phyloP scores from a whole-genome alignment of 1,140 invertebrate species.

The Brachionus plicatilis region DNA sequence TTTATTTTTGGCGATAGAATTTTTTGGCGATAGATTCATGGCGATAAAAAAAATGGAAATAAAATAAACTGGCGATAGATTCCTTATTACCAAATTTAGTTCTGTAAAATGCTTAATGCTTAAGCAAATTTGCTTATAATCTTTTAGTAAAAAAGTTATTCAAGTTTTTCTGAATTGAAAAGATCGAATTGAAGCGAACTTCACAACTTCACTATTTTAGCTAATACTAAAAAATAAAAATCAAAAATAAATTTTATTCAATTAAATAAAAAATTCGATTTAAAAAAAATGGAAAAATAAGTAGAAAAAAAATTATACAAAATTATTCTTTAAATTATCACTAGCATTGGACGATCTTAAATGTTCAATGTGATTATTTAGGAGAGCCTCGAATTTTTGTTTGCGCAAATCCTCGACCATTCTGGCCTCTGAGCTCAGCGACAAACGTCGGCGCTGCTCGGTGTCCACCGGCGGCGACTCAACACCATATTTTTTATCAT shows the following conservation, averaged over 20 bases:
- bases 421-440: neutral
- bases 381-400: constrained; percentile 4
- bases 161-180: too few species aligned
- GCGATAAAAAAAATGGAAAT: too few species aligned
- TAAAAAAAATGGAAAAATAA: neutral
- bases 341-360: neutral
- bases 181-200: too few species aligned
- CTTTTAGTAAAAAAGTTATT: too few species aligned
- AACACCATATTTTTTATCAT: neutral
- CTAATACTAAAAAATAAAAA: too few species aligned
- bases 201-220: too few species aligned
- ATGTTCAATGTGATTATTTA: constrained; percentile 4
- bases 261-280: constrained; percentile 6
- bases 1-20: too few species aligned
- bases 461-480: neutral
- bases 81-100: too few species aligned
- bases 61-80: too few species aligned
- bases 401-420: neutral
- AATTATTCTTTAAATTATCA: neutral
- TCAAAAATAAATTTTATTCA: neutral
- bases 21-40: too few species aligned
- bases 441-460: neutral
- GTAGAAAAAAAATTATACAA: neutral
- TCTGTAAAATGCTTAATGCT: too few species aligned
- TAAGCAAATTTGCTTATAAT: too few species aligned